Evolutionary conservation across 2,797 vertebrate genomes (phyloP), one percentile per base, ranked within the genome.

Genomic region (Hafferia zeledoni): DNA sequence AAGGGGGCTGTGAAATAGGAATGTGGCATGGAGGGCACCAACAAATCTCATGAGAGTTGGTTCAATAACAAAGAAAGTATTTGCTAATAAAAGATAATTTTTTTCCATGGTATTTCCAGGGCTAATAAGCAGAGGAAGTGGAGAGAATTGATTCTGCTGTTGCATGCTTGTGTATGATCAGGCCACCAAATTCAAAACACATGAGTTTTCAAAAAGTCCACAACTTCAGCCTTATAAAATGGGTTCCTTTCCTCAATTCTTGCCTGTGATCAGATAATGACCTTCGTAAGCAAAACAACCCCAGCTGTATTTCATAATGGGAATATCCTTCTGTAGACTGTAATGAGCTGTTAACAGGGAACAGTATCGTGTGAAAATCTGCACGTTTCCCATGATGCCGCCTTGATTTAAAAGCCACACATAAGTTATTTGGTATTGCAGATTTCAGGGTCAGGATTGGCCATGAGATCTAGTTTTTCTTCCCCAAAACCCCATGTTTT

Each of bases 221-320:
- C 82, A 82, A 47, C 85, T 88, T 85, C 47, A 79, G 72, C 79
- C 76, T 90, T 87, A 88, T 93, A 71, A 94, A 95, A 70, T 77
- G 91, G 92, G 87, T 86, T 92, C 56, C 72, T 95, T 96, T 87
- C 50, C 77, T 67, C 3, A 1, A 9, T 89, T 96, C 76, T 83
- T 74, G 81, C 94, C 89, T 93, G 89, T 77, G 95, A 96, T 96
- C 95, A 97, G 96, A 97, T 95, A 96, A 96, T 97, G 93, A 93
- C 93, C 94, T 96, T 89, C 5, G 10, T 84, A 92, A 94, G 95
- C 87, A 95, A 95, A 96, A 86, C 94, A 91, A 25, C 27, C 47
- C 91, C 94, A 96, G 95, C 95, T 97, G 95, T 90, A 83, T 94
- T 95, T 94, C 95, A 94, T 94, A 94, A 93, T 76, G 92, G 78